Percentiles rank a stretch among this genome's conserved stretches.
phyloP scores from a whole-genome alignment of 2,888 invertebrate species.

The Chloromyia formosa region DNA sequence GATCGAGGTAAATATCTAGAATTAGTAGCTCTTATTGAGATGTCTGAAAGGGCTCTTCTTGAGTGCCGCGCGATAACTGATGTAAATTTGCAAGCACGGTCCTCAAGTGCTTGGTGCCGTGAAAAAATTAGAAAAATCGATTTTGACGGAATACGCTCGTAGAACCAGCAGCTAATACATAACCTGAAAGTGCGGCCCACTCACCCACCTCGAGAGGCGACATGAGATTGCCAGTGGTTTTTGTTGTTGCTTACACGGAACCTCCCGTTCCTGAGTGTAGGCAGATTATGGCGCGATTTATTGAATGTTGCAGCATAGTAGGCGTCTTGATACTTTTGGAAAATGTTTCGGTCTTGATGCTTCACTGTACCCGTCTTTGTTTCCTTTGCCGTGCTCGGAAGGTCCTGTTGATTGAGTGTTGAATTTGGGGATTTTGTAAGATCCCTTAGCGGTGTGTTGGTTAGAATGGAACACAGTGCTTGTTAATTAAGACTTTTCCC shows the following conservation, averaged over 20 bases:
- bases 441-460: too few species aligned
- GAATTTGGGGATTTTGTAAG: too few species aligned
- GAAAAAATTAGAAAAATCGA: slow-evolving; percentile 46
- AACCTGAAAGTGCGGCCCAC: slow-evolving; percentile 44
- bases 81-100: background rate
- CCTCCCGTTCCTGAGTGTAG: background rate
- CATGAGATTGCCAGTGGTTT: too few species aligned
- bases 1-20: slow-evolving; percentile 51
- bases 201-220: background rate
- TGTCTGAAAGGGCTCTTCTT: too few species aligned
- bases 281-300: background rate
- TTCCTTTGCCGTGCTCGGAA: too few species aligned
- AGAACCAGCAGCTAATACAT: slow-evolving; percentile 11
- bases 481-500: too few species aligned
- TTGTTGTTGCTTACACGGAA: background rate
- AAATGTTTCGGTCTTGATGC: too few species aligned
- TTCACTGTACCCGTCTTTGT: too few species aligned
- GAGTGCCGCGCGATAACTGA: background rate
- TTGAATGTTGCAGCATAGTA: background rate
- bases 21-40: too few species aligned
- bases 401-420: too few species aligned
- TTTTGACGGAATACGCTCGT: slow-evolving; percentile 27
- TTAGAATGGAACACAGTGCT: too few species aligned
- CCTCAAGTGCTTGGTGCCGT: too few species aligned
- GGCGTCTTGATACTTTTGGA: background rate